These are phyloP conservation scores for Drosophila oshimai DNA, from an alignment of 1,140 invertebrate species.

Conservation along the genomic window DNA sequence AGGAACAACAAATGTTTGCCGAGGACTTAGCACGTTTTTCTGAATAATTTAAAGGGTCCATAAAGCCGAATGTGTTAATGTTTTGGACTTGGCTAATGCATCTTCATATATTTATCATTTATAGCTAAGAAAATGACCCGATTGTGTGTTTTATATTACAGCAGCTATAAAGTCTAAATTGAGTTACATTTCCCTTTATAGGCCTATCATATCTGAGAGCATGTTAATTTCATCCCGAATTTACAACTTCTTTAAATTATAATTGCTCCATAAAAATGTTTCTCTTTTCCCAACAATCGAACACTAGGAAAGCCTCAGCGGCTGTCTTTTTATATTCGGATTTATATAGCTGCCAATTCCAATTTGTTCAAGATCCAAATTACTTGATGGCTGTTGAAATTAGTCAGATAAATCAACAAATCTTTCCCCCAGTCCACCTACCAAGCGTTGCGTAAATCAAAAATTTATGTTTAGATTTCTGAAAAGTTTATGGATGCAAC, in stretches of 20 bases:
- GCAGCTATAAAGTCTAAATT: constrained; percentile 26
- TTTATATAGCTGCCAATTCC: constrained; percentile 17
- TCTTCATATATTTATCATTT: too few species aligned
- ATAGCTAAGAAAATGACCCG: not conserved
- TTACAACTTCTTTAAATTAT: constrained; percentile 22
- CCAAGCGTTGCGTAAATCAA: constrained; percentile 67
- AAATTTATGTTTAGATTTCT: constrained; percentile 60
- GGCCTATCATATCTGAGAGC: not conserved
- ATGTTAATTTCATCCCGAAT: constrained; percentile 16
- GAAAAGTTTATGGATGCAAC: constrained; percentile 58
- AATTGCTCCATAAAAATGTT: constrained; percentile 53
- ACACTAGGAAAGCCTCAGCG: constrained; percentile 8
- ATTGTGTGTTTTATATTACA: not conserved
- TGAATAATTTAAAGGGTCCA: not conserved
- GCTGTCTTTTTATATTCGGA: not conserved
- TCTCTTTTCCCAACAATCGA: constrained; percentile 15
- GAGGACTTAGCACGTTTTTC: constrained; percentile 5
- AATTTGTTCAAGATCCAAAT: constrained; percentile 65
- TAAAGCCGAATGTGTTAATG: not conserved
- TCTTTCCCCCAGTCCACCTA: constrained; percentile 9
- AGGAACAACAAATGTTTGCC: not conserved
- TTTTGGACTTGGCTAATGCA: too few species aligned
- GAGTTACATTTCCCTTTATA: constrained; percentile 1
- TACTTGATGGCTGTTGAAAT: constrained; percentile 69
- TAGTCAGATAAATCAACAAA: constrained; percentile 57